A percentile compares a stretch with the other conserved stretches of the same genome.
Evolutionary conservation across 2,797 vertebrate genomes (phyloP).

Genomic region (Mareca strepera): DNA sequence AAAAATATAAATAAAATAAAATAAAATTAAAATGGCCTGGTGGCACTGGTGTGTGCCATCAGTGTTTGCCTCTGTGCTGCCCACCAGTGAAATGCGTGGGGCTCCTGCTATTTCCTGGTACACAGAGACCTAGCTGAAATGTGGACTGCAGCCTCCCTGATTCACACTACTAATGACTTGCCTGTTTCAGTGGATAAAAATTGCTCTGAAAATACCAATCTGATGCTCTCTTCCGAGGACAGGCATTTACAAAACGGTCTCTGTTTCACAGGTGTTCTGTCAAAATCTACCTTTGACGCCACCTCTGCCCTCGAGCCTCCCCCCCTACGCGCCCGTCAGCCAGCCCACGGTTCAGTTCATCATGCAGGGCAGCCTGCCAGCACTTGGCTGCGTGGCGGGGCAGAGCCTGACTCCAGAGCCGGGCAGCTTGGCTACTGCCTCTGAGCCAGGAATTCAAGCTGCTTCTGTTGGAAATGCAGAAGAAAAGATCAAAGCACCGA

Average conservation of each 20-base stretch:
- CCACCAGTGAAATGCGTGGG: too few relatives aligned
- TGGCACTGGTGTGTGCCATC: neutral
- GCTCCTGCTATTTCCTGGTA: too few relatives aligned
- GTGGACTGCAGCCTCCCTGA: neutral
- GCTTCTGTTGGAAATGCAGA: conserved; percentile 47
- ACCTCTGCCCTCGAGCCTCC: conserved; percentile 65
- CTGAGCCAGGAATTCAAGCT: conserved; percentile 64
- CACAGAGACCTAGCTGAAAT: neutral
- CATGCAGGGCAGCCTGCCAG: conserved; percentile 76
- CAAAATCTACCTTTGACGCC: conserved; percentile 64
- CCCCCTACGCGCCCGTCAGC: conserved; percentile 62
- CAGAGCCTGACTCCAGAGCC: conserved; percentile 71
- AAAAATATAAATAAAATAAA: too few relatives aligned
- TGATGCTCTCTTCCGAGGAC: neutral
- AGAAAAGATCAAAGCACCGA: conserved; percentile 47
- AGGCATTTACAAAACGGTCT: neutral
- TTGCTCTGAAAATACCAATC: neutral
- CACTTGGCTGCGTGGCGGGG: conserved; percentile 15
- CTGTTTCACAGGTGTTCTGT: conserved; percentile 70
- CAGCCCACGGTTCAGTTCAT: conserved; percentile 76
- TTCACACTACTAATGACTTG: neutral
- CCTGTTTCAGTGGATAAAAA: neutral
- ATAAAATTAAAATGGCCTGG: neutral
- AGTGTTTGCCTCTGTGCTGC: too few relatives aligned
- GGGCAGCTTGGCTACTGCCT: conserved; percentile 42